phyloP scores from a whole-genome alignment of 1,140 invertebrate genomes.

The Aphaenogaster ashmeadi region DNA sequence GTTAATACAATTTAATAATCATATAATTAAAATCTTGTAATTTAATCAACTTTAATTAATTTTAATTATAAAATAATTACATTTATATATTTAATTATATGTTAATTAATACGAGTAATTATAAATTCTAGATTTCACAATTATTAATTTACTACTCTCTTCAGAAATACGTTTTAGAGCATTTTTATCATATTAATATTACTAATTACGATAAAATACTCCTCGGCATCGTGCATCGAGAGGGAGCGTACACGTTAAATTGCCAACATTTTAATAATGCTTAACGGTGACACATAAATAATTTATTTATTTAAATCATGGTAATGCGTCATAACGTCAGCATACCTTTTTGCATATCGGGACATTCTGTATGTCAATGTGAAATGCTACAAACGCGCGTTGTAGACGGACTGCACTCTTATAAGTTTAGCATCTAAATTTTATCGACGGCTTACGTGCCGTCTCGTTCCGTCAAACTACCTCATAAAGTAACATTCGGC shows the following conservation, averaged over 20 bases:
- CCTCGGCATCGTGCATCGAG: neutral
- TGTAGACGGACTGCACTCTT: neutral
- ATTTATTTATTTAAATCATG: conserved; percentile 26
- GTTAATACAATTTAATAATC: neutral
- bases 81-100: conserved; percentile 43
- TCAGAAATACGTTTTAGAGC: neutral
- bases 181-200: neutral
- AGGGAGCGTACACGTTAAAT: neutral
- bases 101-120: conserved; percentile 40
- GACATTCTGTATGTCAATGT: neutral
- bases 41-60: conserved; percentile 42
- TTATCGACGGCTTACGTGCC: conserved; percentile 27
- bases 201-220: conserved; percentile 30
- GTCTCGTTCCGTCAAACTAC: neutral
- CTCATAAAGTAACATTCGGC: conserved; percentile 32
- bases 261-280: conserved; percentile 11
- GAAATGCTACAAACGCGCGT: neutral
- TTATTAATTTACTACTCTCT: conserved; percentile 1
- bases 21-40: conserved; percentile 22
- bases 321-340: neutral
- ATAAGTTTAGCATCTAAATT: conserved; percentile 27
- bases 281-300: neutral
- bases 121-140: conserved; percentile 17
- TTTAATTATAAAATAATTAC: conserved; percentile 6
- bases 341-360: conserved; percentile 9